Conservation (phyloP, 2,888 invertebrate species). For the Anarsia innoxiella region DNA sequence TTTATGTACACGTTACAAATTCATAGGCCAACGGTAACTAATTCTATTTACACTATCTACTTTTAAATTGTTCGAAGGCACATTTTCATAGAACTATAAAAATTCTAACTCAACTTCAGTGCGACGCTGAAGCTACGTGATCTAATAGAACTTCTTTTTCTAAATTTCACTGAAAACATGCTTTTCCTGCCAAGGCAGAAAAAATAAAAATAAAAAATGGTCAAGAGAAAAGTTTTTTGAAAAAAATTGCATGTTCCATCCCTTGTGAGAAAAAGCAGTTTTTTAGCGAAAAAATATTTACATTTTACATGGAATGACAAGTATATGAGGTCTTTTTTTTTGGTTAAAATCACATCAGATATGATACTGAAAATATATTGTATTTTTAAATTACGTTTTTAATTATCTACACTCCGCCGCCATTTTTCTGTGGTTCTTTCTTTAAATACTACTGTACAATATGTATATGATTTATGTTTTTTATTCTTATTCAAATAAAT, state of each 20-base stretch:
- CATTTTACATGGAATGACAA: conserved; percentile 54
- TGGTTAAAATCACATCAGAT: conserved; percentile 71
- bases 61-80: conserved; percentile 67
- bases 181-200: too few species aligned
- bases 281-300: conserved; percentile 38
- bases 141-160: conserved; percentile 15
- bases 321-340: conserved; percentile 52
- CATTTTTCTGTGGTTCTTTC: conserved; percentile 19
- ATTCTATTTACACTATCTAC: conserved; percentile 40
- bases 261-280: too few species aligned
- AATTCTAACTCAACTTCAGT: conserved; percentile 18
- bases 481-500: background rate
- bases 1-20: conserved; percentile 39
- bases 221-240: too few species aligned
- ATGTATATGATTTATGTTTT: conserved; percentile 13
- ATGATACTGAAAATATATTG: conserved; percentile 53
- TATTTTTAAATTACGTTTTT: conserved; percentile 19
- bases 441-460: conserved; percentile 27
- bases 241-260: too few species aligned
- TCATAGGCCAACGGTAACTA: conserved; percentile 53
- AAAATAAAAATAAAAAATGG: too few species aligned
- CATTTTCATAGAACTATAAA: conserved; percentile 59
- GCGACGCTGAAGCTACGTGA: conserved; percentile 17
- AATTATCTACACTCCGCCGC: conserved; percentile 47
- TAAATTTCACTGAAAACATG: conserved; percentile 5